phyloP scores from a whole-genome alignment of 2,888 invertebrate genomes.

The Scrobipalpa atriplicella region DNA sequence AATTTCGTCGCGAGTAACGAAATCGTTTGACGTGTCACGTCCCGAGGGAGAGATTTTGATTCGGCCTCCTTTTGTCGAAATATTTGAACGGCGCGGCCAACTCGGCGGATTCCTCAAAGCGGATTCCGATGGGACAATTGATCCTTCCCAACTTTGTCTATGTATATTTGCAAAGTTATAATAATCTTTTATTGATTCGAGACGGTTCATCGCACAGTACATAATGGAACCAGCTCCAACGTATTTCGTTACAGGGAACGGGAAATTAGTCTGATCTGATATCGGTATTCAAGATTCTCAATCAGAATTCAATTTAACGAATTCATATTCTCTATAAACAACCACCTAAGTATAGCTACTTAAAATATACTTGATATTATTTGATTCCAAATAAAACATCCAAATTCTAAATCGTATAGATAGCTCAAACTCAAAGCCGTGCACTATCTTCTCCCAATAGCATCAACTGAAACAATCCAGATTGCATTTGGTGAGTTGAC shows the following conservation, averaged over 20 bases:
- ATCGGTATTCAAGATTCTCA: slow-evolving; percentile 25
- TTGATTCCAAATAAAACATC: neutral
- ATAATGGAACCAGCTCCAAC: slow-evolving; percentile 28
- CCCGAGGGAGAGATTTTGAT: slow-evolving; percentile 44
- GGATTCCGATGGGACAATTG: slow-evolving; percentile 47
- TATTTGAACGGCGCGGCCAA: slow-evolving; percentile 42
- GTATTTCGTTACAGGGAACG: slow-evolving; percentile 29
- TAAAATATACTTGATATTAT: neutral
- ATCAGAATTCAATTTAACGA: slow-evolving; percentile 10
- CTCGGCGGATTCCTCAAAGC: slow-evolving; percentile 40
- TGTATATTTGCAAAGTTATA: slow-evolving; percentile 45
- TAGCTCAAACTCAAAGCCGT: neutral
- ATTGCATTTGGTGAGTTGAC: slow-evolving; percentile 35
- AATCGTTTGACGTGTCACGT: slow-evolving; percentile 50
- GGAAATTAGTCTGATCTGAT: slow-evolving; percentile 26
- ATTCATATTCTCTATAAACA: neutral
- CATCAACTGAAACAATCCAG: slow-evolving; percentile 21
- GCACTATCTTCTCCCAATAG: slow-evolving; percentile 2
- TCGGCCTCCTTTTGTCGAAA: slow-evolving; percentile 43
- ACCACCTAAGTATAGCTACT: neutral
- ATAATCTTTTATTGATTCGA: slow-evolving; percentile 46
- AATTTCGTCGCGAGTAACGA: slow-evolving; percentile 53
- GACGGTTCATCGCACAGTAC: slow-evolving; percentile 38
- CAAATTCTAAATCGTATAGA: neutral
- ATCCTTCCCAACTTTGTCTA: slow-evolving; percentile 42